Conservation (phyloP, 2,888 invertebrate genomes). For the Tetranychus truncatus region DNA sequence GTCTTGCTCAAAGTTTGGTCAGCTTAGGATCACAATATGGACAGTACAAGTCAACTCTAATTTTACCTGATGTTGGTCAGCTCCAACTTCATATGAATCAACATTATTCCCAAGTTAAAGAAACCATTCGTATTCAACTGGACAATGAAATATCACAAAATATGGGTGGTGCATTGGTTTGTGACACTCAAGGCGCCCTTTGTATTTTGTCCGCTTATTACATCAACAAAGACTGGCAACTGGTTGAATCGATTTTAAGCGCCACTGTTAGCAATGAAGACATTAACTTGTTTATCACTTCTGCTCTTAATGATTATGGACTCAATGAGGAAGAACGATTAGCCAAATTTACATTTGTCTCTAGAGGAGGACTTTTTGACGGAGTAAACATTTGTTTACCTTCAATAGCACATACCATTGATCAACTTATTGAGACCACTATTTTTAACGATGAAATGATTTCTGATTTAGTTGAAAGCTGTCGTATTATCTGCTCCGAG, state of each 20-base stretch:
- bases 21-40: slow-evolving; percentile 15
- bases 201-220: slow-evolving; percentile 21
- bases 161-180: slow-evolving; percentile 19
- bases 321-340: slow-evolving; percentile 19
- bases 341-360: slow-evolving; percentile 22
- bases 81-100: slow-evolving; percentile 13
- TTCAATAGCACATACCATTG: slow-evolving; percentile 21
- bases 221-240: slow-evolving; percentile 17
- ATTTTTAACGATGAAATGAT: slow-evolving; percentile 16
- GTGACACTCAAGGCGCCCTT: slow-evolving; percentile 19
- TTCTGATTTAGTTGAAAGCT: slow-evolving; percentile 16
- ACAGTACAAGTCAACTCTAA: neutral
- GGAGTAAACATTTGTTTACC: slow-evolving; percentile 20
- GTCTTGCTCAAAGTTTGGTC: slow-evolving; percentile 15
- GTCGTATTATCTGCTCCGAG: slow-evolving; percentile 16
- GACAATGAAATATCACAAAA: slow-evolving; percentile 11
- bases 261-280: slow-evolving; percentile 13
- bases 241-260: slow-evolving; percentile 17
- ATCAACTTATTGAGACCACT: slow-evolving; percentile 16
- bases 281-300: slow-evolving; percentile 18
- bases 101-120: slow-evolving; percentile 12
- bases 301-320: slow-evolving; percentile 17
- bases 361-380: slow-evolving; percentile 20
- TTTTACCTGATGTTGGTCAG: slow-evolving; percentile 14
- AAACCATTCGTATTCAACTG: slow-evolving; percentile 12